phyloP scores from a whole-genome alignment of 2,797 vertebrate species.

The Microctenopoma lineatum region DNA sequence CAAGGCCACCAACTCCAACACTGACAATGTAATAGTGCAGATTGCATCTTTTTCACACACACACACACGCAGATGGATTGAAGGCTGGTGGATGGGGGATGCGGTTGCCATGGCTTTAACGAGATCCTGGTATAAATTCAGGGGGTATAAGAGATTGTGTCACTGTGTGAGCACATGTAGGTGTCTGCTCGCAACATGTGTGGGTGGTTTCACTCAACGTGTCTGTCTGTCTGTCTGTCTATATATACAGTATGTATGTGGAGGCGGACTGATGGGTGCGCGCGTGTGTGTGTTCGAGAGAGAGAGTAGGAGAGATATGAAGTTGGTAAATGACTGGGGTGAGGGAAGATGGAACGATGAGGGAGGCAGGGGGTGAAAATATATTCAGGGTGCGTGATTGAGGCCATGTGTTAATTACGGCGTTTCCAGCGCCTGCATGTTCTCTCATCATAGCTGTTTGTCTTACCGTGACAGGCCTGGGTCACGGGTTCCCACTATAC shows the following conservation, averaged over 20 bases:
- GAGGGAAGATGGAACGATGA: constrained; percentile 36
- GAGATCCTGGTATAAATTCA: constrained; percentile 63
- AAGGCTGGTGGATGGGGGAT: constrained; percentile 53
- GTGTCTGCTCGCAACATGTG: constrained; percentile 53
- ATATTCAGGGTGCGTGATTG: constrained; percentile 63
- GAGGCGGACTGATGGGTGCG: constrained; percentile 39
- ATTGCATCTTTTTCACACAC: constrained; percentile 53
- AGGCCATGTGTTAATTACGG: constrained; percentile 72
- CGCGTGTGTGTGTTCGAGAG: constrained; percentile 6
- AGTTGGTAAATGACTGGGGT: constrained; percentile 53
- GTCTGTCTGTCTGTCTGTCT: constrained; percentile 43
- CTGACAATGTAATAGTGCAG: constrained; percentile 29
- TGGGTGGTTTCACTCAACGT: constrained; percentile 70
- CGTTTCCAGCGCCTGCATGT: constrained; percentile 44
- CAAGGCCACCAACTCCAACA: constrained; percentile 61
- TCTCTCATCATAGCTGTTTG: constrained; percentile 69
- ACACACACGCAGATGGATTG: constrained; percentile 33
- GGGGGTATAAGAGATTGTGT: constrained; percentile 60
- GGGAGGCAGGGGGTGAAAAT: constrained; percentile 25
- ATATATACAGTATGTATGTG: constrained; percentile 39
- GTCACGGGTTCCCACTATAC: constrained; percentile 50
- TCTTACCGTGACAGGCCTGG: constrained; percentile 56
- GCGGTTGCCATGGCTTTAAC: constrained; percentile 72
- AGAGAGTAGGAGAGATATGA: background rate
- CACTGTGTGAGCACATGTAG: constrained; percentile 53